Base-by-base conservation (phyloP, 2,888 invertebrate species). In the Acanthoscelides obtectus region DNA sequence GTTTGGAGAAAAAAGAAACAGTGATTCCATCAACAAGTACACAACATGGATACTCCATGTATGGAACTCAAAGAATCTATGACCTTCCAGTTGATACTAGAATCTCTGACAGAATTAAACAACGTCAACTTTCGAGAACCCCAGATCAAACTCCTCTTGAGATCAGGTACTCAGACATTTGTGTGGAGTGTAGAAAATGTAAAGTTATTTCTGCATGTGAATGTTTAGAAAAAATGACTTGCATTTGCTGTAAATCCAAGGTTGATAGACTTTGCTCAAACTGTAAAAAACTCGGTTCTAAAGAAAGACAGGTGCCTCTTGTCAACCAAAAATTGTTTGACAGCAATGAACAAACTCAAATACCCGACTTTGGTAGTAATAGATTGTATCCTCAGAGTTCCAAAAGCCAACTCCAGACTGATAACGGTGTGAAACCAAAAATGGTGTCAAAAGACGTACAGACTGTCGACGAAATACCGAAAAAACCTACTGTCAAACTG, bases 91-190 rank as follows among this genome's bases (percentile, higher is more conserved):
- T 72, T 20, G 83, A 84, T 73, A 84, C 83, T 0, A 75, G 83
- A 76, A 84, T 84, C 68, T 83, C 84, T 0, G 84, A 85, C 72
- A 76, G 83, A 72, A 85, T 85, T 69, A 81, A 78, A 75, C 79
- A 75, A 67, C 22, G 67, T 20, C 21, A 66, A 45, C 45, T 45
- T 45, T 17, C 17, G 5, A 45, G 12, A 45, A 45, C 45, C 6
- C 45, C 45, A 12, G 45, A 45, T 12, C 8, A 45, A 45, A 45
- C 45, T 12, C 1, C 45, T 45, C 17, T 45, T 45, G 45, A 45
- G 45, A 45, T 45, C 45, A 45, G 45, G 8, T 45, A 45, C 12
- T 45, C 45, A 45, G 45, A 45, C 45, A 45, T 45, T 12, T 45
- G 45, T 45, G 45, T 45, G 17, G 45, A 45, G 17, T 45, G 45